phyloP scores from a whole-genome alignment of 2,797 vertebrate genomes.

The Chloroceryle amazona region DNA sequence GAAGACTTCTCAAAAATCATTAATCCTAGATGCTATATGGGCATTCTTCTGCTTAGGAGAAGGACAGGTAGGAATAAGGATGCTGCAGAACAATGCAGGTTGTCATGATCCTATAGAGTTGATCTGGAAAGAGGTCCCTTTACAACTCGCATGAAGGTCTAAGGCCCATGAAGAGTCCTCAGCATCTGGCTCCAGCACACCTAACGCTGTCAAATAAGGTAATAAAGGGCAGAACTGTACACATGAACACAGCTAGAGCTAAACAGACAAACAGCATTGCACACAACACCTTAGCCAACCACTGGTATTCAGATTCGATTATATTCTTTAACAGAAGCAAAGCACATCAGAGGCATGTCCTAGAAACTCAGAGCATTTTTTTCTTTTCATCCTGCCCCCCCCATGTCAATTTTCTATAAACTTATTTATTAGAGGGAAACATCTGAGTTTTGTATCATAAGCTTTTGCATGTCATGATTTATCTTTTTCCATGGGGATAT shows the following conservation, averaged over 20 bases:
- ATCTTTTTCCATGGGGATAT: neutral
- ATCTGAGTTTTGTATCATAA: neutral
- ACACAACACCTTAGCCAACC: neutral
- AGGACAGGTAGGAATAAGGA: neutral
- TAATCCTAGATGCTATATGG: neutral
- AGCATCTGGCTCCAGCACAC: neutral
- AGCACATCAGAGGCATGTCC: neutral
- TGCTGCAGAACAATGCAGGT: neutral
- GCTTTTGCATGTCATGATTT: neutral
- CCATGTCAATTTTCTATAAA: neutral
- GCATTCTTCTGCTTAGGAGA: neutral
- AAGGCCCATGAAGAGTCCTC: neutral
- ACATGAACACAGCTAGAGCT: neutral
- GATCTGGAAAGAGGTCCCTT: neutral
- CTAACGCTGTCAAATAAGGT: neutral
- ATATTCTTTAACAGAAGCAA: neutral
- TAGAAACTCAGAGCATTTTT: neutral
- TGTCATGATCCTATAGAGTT: accelerated
- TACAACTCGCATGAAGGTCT: neutral
- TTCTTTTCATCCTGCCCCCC: neutral
- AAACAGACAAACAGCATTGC: neutral
- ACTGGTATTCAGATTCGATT: neutral
- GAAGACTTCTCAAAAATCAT: neutral
- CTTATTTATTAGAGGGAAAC: neutral
- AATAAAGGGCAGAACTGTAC: neutral